Evolutionary conservation across 2,113 vertebrate species (phyloP).

Genomic region (Pygoscelis adeliae): DNA sequence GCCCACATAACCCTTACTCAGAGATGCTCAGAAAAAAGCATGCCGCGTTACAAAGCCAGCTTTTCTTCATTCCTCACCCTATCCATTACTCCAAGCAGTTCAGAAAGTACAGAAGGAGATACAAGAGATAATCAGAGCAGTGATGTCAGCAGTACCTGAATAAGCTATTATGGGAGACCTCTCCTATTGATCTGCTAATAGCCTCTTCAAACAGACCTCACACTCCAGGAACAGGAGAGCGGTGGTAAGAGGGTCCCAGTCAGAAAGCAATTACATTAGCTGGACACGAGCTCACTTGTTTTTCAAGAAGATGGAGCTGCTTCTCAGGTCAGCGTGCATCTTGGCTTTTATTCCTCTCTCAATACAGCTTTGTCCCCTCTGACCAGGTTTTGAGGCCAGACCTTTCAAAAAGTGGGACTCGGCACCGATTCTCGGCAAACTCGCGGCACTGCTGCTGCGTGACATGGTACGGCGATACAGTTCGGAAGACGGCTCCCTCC

Average conservation of each 20-base stretch:
- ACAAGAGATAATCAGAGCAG: slow-evolving; percentile 36
- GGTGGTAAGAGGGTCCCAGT: neutral
- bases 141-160: slow-evolving; percentile 32
- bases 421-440: rapidly evolving
- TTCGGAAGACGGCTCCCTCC: neutral
- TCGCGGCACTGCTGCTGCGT: neutral
- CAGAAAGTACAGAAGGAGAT: slow-evolving; percentile 16
- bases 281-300: slow-evolving; percentile 28
- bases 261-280: slow-evolving; percentile 49
- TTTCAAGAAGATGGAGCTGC: slow-evolving; percentile 25
- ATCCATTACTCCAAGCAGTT: neutral
- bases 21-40: neutral
- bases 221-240: slow-evolving; percentile 15
- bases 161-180: slow-evolving; percentile 45
- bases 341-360: slow-evolving; percentile 13
- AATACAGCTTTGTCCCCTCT: neutral
- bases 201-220: slow-evolving; percentile 55
- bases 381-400: neutral
- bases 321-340: neutral
- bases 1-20: neutral
- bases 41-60: neutral
- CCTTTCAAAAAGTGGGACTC: neutral
- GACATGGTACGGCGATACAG: rapidly evolving
- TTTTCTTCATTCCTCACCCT: neutral
- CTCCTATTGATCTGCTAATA: slow-evolving; percentile 54